phyloP scores from a whole-genome alignment of 2,797 vertebrate species.

The Discoglossus pictus region DNA sequence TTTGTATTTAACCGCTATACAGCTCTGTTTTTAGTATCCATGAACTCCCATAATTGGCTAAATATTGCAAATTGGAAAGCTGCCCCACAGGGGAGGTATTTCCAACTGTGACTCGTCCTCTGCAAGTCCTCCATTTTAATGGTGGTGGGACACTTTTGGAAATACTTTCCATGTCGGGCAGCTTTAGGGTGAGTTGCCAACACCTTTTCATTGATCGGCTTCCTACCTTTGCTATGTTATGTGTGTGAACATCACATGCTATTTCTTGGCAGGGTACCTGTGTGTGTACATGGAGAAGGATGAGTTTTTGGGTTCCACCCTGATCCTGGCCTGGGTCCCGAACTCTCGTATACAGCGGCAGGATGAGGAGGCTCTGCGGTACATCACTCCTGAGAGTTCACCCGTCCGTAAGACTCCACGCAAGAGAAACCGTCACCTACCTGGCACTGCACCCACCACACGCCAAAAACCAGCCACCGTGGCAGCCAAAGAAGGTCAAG shows the following conservation, averaged over 20 bases:
- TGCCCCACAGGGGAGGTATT: too few species aligned
- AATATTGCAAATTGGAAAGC: too few species aligned
- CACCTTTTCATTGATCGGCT: too few species aligned
- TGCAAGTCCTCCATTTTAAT: too few species aligned
- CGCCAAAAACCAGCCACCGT: constrained; percentile 47
- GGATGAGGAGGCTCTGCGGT: constrained; percentile 93
- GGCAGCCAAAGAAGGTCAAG: constrained; percentile 52
- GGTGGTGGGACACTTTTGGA: too few species aligned
- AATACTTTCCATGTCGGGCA: too few species aligned
- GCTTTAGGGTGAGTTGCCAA: too few species aligned
- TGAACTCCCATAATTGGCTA: too few species aligned
- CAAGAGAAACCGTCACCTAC: constrained; percentile 68
- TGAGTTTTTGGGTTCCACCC: constrained; percentile 86
- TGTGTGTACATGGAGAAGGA: constrained; percentile 96
- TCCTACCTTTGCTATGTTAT: too few species aligned
- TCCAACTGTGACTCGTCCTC: too few species aligned
- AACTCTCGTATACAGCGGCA: constrained; percentile 94
- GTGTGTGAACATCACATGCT: background rate
- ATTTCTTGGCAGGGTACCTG: constrained; percentile 78
- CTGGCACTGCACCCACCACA: constrained; percentile 45
- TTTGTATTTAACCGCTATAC: too few species aligned
- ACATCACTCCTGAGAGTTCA: constrained; percentile 92
- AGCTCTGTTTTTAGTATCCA: too few species aligned
- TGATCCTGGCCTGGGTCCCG: constrained; percentile 96
- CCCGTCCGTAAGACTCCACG: constrained; percentile 83